Evolutionary conservation across 2,113 vertebrate genomes (phyloP), one percentile per base, ranked within the genome.

Genomic region (Aplodontia rufa): DNA sequence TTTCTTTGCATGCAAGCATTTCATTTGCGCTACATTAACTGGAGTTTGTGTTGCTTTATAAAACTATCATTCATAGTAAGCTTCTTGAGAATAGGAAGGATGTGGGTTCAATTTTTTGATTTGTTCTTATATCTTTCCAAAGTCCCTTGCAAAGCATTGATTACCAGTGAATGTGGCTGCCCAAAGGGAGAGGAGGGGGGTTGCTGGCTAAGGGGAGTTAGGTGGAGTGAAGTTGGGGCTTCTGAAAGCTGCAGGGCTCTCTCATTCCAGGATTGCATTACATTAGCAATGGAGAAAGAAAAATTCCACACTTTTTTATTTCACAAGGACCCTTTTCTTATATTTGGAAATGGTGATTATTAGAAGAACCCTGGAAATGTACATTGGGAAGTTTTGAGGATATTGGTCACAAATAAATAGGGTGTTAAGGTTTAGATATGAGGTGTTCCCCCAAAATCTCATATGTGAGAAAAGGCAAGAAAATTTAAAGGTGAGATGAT

Each of bases 251-350:
- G 3, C 0, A 37, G 30, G 26, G 16, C 12, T 16, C 12, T 66
- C 35, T 72, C 58, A 62, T 20, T 55, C n/a, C 10, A 37, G 14
- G 5, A n/a, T 30, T 49, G 16, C 0, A 0, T 6, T 35, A 8
- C 10, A 47, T 26, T 20, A 74, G n/a, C 19, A 16, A 6, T 3
- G 2, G 53, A 28, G 49, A 64, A 60, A 78, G 53, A 78, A 32
- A 86, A 24, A 30, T 8, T 32, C 45, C 24, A 26, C 16, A 11
- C 8, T 78, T 24, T 72, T 72, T 24, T 79, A 20, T 8, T 78
- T 75, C n/a, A 17, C 12, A 17, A 83, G 68, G 5, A 3, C 24
- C 8, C 32, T 81, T 74, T 37, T 51, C 47, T 82, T 62, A 13
- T 37, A 26, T 71, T 40, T 22, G 37, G 58, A 42, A 37, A 26